Evolutionary conservation across 2,888 invertebrate genomes (phyloP).

Genomic region (Caenorhabditis imperialis): DNA sequence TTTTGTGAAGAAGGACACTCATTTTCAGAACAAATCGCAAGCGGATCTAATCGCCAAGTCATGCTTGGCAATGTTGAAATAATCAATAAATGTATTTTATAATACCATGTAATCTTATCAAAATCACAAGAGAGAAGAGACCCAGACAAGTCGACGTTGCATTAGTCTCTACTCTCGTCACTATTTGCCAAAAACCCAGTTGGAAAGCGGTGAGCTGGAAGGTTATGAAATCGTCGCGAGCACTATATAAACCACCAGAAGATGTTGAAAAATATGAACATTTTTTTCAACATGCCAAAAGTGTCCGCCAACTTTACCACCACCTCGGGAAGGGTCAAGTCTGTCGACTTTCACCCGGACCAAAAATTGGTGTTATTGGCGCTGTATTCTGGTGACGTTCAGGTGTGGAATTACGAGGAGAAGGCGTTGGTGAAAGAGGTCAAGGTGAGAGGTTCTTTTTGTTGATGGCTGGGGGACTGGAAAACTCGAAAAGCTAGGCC

Average conservation of each 20-base stretch:
- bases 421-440: conserved; percentile 83
- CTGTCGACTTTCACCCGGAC: conserved; percentile 94
- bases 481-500: too few relatives aligned
- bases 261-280: conserved; percentile 84
- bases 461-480: too few relatives aligned
- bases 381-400: conserved; percentile 96
- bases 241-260: conserved; percentile 7
- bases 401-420: conserved; percentile 97
- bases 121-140: too few relatives aligned
- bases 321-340: conserved; percentile 96
- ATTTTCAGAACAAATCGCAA: conserved; percentile 45
- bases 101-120: too few relatives aligned
- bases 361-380: conserved; percentile 98
- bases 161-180: conserved; percentile 1
- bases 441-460: conserved; percentile 81
- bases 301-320: conserved; percentile 95
- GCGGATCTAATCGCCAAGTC: conserved; percentile 15
- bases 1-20: conserved; percentile 33
- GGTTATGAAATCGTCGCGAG: conserved; percentile 13
- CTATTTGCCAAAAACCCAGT: not conserved
- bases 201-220: conserved; percentile 3
- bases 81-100: too few relatives aligned
- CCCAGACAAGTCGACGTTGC: too few relatives aligned
- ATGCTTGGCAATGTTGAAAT: not conserved
- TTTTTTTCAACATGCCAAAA: too few relatives aligned